Conservation (phyloP, 1,140 invertebrate genomes). For the Battus philenor region DNA sequence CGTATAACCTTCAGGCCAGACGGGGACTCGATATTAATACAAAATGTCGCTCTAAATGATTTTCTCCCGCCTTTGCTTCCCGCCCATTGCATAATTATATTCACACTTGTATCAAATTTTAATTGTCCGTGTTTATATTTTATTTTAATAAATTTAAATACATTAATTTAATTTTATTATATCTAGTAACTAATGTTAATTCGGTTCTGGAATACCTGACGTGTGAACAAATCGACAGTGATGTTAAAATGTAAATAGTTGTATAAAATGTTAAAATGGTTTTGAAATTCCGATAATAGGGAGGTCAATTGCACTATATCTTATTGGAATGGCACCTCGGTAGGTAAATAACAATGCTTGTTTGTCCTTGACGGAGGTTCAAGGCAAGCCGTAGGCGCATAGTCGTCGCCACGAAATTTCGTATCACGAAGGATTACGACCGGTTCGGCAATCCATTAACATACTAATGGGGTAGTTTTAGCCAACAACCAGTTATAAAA, state of each 20-base stretch:
- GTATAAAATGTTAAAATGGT: too few relatives aligned
- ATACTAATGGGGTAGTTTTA: conserved; percentile 59
- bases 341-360: conserved; percentile 29
- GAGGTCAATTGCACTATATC: conserved; percentile 1
- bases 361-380: conserved; percentile 45
- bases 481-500: conserved; percentile 37
- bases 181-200: too few relatives aligned
- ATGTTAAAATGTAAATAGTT: too few relatives aligned
- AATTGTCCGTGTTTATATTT: too few relatives aligned
- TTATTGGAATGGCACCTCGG: conserved; percentile 7
- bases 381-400: conserved; percentile 38
- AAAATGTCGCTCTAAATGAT: conserved; percentile 31
- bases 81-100: not conserved
- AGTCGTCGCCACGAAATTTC: conserved; percentile 38
- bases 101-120: not conserved
- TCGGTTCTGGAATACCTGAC: too few relatives aligned
- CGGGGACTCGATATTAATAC: conserved; percentile 42
- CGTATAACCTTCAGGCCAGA: conserved; percentile 43
- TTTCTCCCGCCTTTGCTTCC: not conserved
- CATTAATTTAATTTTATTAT: too few relatives aligned
- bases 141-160: too few relatives aligned
- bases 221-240: too few relatives aligned
- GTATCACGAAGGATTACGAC: conserved; percentile 42
- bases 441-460: conserved; percentile 51
- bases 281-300: not conserved